A percentile compares a stretch with the other conserved stretches of the same genome.
Evolutionary conservation across 2,797 vertebrate species (phyloP).

Genomic region (Syngnathus rostellatus): DNA sequence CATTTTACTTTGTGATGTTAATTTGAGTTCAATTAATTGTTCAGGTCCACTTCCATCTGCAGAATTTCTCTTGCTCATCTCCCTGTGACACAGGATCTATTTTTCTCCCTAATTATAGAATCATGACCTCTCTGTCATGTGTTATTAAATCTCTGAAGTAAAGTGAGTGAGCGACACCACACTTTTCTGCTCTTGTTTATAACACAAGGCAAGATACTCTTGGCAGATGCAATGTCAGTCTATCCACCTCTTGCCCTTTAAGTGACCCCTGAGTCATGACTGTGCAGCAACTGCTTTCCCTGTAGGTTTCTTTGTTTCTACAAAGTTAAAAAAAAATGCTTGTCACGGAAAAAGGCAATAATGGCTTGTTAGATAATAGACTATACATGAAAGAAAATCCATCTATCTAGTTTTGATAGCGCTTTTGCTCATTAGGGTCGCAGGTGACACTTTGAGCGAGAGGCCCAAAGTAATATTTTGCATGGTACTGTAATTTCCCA

Average conservation of each 20-base stretch:
- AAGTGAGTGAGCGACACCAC: constrained; percentile 18
- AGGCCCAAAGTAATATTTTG: background rate
- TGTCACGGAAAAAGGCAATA: background rate
- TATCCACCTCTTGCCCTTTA: constrained; percentile 58
- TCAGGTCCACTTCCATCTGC: background rate
- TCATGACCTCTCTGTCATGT: constrained; percentile 64
- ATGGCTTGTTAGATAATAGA: background rate
- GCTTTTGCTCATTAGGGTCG: background rate
- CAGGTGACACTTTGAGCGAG: background rate
- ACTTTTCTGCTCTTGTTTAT: constrained; percentile 23
- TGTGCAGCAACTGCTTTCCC: background rate
- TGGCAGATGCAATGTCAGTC: constrained; percentile 37
- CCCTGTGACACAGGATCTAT: constrained; percentile 26
- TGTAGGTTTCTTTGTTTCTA: background rate
- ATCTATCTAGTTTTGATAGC: background rate
- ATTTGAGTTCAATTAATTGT: too few relatives aligned
- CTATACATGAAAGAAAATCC: background rate
- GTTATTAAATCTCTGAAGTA: constrained; percentile 43
- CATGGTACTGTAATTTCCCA: background rate
- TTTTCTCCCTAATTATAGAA: constrained; percentile 63
- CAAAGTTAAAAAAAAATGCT: background rate
- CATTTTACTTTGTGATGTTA: background rate
- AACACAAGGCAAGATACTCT: constrained; percentile 53
- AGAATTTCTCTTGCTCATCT: constrained; percentile 2
- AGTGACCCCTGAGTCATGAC: constrained; percentile 1